A percentile compares a stretch with the other conserved stretches of the same genome.
phyloP scores from a whole-genome alignment of 2,113 vertebrate genomes.

The Crotalus helleri region DNA sequence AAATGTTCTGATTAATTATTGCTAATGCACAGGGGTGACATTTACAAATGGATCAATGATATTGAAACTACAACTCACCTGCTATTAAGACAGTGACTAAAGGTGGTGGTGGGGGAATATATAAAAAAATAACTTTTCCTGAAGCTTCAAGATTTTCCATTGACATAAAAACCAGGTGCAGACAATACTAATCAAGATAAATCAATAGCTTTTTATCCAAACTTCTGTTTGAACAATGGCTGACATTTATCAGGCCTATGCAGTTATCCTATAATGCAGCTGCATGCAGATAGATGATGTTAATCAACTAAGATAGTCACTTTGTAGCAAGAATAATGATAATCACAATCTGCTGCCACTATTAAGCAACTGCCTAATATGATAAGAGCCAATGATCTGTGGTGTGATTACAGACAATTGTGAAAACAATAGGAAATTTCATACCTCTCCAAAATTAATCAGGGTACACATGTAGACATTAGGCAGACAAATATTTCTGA shows the following conservation, averaged over 20 bases:
- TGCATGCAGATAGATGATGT: neutral
- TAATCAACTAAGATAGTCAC: neutral
- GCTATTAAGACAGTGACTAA: neutral
- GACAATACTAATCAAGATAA: neutral
- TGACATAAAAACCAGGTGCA: neutral
- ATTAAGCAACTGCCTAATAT: neutral
- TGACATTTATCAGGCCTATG: neutral
- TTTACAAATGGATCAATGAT: neutral
- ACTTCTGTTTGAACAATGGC: neutral
- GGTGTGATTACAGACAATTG: neutral
- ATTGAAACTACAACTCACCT: neutral
- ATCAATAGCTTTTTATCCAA: neutral
- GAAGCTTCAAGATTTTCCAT: neutral
- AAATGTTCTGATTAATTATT: neutral
- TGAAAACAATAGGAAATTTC: neutral
- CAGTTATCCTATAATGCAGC: neutral
- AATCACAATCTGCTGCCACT: neutral
- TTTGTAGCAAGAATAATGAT: neutral
- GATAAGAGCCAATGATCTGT: neutral
- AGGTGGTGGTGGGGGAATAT: neutral
- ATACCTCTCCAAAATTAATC: neutral
- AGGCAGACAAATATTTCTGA: neutral
- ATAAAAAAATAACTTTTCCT: neutral
- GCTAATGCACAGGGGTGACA: neutral
- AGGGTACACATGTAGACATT: neutral